These are phyloP conservation scores for Glyphotaelius pellucidus DNA, from an alignment of 2,888 invertebrate species.

Conservation along the genomic window DNA sequence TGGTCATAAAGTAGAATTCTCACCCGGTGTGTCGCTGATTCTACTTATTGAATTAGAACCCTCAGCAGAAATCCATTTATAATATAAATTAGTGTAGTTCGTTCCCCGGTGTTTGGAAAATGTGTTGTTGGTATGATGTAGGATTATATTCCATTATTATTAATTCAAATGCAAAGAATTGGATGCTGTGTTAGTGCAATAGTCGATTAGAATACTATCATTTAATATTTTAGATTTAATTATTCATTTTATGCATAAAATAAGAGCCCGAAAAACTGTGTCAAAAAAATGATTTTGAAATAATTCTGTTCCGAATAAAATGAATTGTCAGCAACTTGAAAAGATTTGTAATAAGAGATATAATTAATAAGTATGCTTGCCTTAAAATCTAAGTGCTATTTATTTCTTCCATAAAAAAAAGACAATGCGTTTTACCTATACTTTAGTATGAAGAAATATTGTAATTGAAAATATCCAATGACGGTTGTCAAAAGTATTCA, in stretches of 20 bases:
- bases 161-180: constrained; percentile 20
- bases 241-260: not conserved
- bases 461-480: not conserved
- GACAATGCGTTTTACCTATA: not conserved
- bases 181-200: constrained; percentile 13
- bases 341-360: not conserved
- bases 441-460: not conserved
- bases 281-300: not conserved
- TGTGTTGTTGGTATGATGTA: not conserved
- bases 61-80: not conserved
- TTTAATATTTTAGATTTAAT: constrained; percentile 2
- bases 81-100: not conserved
- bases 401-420: not conserved
- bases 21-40: not conserved
- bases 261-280: not conserved
- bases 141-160: constrained; percentile 25
- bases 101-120: not conserved
- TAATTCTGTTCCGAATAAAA: not conserved
- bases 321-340: not conserved
- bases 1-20: not conserved
- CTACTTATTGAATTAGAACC: not conserved
- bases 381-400: not conserved
- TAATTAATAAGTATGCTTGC: not conserved
- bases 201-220: not conserved
- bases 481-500: not conserved